Base-by-base conservation (phyloP, 2,113 vertebrate species). In the Malurus alboscapulatus region DNA sequence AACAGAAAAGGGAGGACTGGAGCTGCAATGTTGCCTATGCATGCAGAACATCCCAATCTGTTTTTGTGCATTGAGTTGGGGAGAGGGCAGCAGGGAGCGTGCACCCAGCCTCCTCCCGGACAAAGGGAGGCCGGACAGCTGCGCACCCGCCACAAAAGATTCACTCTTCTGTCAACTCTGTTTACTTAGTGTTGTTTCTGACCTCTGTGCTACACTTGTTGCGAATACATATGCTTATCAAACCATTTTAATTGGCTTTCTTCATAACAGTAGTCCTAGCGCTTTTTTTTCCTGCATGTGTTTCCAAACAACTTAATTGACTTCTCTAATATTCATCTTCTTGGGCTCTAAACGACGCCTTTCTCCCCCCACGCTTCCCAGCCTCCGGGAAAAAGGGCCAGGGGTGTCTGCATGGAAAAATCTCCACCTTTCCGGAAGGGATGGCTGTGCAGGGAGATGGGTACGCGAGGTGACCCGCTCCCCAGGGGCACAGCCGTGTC, bases 91-190 rank as follows among this genome's bases (percentile, higher is more conserved):
- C 89, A 96, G 97, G 96, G 97, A 98, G 98, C 97, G 97, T 98
- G 98, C 97, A 98, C 98, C 98, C 97, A 98, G 98, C 97, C 98
- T 98, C 96, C 90, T 90, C 95, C 94, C 27, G 89, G 96, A 99
- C 98, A 99, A 98, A 98, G 87, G 98, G 97, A 97, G 97, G 97
- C 98, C 95, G 98, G 98, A 97, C 98, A 99, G 98, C 98, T 98
- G 98, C 97, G 95, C 96, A 95, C 94, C 93, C 85, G 68, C 93
- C 97, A 98, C 98, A 99, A 99, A 98, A 97, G 98, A 97, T 97
- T 95, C 97, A 97, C 96, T 98, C 97, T 98, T 97, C 98, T 97
- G 95, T 98, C 96, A 90, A 97, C 97, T 94, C 97, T 99, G 98
- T 99, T 99, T 98, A 98, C 98, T 98, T 98, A 98, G 97, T 97